phyloP scores from a whole-genome alignment of 2,888 invertebrate species.

The Drosophila phalerata region DNA sequence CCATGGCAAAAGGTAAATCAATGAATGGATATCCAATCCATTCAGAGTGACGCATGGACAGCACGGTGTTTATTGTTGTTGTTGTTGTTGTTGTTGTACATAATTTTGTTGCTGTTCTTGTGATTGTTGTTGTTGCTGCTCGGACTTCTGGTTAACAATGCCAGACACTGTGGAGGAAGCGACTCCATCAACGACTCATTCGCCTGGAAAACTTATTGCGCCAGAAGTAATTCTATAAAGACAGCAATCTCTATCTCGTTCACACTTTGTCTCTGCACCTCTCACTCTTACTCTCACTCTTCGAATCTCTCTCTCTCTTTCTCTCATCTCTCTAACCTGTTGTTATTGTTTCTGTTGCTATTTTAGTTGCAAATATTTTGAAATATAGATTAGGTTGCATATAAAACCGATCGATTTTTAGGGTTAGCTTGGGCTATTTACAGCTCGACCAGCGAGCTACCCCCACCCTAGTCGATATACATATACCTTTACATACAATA shows the following conservation, averaged over 20 bases:
- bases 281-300: background rate
- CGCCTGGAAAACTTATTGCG: conserved; percentile 79
- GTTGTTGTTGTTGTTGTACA: background rate
- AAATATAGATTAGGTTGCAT: conserved; percentile 44
- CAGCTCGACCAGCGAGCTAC: conserved; percentile 70
- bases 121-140: conserved; percentile 10
- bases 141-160: conserved; percentile 24
- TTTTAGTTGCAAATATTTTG: conserved; percentile 58
- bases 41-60: conserved; percentile 50
- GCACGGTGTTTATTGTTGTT: conserved; percentile 15
- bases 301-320: conserved; percentile 3
- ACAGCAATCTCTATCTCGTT: conserved; percentile 48
- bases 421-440: conserved; percentile 59
- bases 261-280: background rate
- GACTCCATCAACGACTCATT: conserved; percentile 69
- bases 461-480: conserved; percentile 13
- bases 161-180: conserved; percentile 40
- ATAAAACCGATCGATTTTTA: conserved; percentile 59
- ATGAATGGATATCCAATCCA: conserved; percentile 64
- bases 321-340: background rate
- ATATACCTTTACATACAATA: no score
- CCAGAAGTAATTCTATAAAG: conserved; percentile 81
- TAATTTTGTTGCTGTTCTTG: background rate
- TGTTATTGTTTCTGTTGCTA: conserved; percentile 48
- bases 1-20: conserved; percentile 66